Base-by-base conservation (phyloP, 2,888 invertebrate genomes). In the Pasiphila rectangulata region DNA sequence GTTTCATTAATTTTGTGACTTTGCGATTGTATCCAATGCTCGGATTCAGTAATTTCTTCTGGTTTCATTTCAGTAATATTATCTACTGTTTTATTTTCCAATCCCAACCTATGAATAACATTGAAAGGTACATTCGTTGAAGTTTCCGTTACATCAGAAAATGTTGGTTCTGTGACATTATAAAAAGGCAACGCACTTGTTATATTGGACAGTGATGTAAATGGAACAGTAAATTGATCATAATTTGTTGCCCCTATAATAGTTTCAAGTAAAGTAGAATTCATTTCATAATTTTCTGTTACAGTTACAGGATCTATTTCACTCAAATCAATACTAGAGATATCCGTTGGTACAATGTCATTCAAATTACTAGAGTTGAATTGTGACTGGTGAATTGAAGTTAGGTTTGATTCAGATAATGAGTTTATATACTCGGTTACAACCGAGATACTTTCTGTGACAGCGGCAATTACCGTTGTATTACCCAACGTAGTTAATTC, bases 231-330 rank as follows among this genome's bases (percentile, higher is more conserved):
- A 13, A 27, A 27, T 4, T 27, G 27, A 7, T 7, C 6, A 13
- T 7, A 27, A 27, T 13, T 27, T 7, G 27, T 27, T 4, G 13
- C 21, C 7, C n/a, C 16, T 21, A 9, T 9, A 37, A 37, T 24
- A 16, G 16, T 37, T 24, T 37, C 37, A 30, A 10, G 23, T 4
- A 37, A 17, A 30, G 9, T 38, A 15, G 32, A 25, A 15, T 38
- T 45, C 0, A 9, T 15, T 15, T 44, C 30, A 13, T 27, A 27
- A 13, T 7, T 27, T 13, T 13, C 27, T 4, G 27, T 27, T 13
- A 13, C 27, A 27, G 12, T 13, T 7, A 27, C 13, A 7, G 13
- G 12, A 13, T 13, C 7, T 7, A 13, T 13, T 9, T 12, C 9
- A 9, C 23, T 16, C 7, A 27, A 13, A 13, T 13, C 13, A 2